Evolutionary conservation across 1,140 invertebrate genomes (phyloP).

Genomic region (Melanaphis sacchari): DNA sequence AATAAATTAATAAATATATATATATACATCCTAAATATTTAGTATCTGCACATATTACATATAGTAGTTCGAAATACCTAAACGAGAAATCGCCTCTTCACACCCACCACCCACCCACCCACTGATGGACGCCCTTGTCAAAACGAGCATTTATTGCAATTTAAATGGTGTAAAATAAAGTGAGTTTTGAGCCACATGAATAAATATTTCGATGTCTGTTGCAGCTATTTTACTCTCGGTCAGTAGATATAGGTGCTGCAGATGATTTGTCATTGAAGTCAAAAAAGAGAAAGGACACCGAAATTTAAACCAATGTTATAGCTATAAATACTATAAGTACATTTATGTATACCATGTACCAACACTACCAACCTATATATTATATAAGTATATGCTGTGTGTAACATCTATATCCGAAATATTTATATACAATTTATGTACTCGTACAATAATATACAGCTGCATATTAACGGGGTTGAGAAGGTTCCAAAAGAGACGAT

Average conservation of each 20-base stretch:
- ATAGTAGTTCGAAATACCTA: neutral
- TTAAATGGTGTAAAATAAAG: neutral
- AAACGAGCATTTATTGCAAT: neutral
- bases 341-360: neutral
- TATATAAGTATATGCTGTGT: neutral
- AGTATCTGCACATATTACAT: neutral
- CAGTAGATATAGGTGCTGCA: neutral
- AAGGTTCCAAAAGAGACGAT: too few relatives aligned
- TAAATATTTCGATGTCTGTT: neutral
- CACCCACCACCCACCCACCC: neutral
- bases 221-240: neutral
- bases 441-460: neutral
- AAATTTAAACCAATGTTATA: neutral
- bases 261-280: constrained; percentile 8
- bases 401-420: neutral
- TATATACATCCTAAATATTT: neutral
- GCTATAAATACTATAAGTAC: neutral
- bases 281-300: constrained; percentile 12
- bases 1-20: too few relatives aligned
- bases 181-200: neutral
- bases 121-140: neutral
- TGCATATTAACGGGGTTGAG: neutral
- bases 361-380: neutral
- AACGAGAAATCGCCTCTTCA: constrained; percentile 10
- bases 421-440: neutral